Conservation (phyloP, 2,797 vertebrate genomes). For the Sebastes trivittatus region DNA sequence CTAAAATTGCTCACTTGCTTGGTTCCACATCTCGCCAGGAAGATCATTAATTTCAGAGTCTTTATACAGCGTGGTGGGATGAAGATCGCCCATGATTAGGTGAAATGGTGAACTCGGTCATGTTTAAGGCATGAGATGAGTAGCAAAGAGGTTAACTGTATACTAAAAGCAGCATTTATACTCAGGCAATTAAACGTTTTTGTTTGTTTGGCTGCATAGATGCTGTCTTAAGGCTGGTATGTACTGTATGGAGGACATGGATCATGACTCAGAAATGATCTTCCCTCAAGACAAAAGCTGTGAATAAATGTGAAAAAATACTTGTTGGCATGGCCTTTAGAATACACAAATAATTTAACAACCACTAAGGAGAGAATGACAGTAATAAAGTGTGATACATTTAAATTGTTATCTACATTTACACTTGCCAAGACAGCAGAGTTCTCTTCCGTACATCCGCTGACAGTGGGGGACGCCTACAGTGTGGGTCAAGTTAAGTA, state of each 20-base stretch:
- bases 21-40: constrained; percentile 71
- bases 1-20: constrained; percentile 83
- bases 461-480: neutral
- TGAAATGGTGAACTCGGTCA: constrained; percentile 21
- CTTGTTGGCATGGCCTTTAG: neutral
- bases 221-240: neutral
- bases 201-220: neutral
- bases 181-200: neutral
- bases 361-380: neutral
- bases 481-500: neutral
- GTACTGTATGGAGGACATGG: neutral
- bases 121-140: constrained; percentile 14
- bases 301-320: neutral
- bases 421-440: neutral
- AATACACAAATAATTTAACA: neutral
- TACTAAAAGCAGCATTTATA: neutral
- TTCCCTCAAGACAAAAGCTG: neutral
- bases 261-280: constrained; percentile 12
- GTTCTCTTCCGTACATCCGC: neutral
- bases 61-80: constrained; percentile 23
- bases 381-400: neutral
- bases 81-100: constrained; percentile 29
- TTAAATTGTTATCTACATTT: neutral
- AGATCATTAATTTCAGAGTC: constrained; percentile 73
- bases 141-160: constrained; percentile 11